A percentile compares a stretch with the other conserved stretches of the same genome.
Evolutionary conservation across 92 coral and sea anemone species (phyloP).

Genomic region (Diadumene lineata): DNA sequence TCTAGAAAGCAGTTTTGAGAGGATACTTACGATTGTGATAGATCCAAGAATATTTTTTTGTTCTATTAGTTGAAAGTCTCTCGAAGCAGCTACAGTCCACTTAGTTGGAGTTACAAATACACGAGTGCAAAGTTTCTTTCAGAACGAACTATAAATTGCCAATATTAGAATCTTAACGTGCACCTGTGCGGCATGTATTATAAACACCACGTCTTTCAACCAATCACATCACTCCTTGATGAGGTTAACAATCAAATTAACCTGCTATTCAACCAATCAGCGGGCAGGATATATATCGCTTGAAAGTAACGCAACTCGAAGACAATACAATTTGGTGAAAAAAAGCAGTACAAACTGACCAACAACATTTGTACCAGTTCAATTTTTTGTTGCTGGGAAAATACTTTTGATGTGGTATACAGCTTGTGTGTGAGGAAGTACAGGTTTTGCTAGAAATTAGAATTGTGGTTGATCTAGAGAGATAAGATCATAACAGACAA

Average conservation of each 20-base stretch:
- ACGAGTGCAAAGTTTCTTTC: conserved; percentile 79
- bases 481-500: conserved; percentile 4
- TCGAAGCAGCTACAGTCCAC: conserved; percentile 22
- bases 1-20: not conserved
- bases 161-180: conserved; percentile 82
- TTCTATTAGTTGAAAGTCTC: conserved; percentile 1
- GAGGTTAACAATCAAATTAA: conserved; percentile 88
- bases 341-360: conserved; percentile 38
- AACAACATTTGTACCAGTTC: not conserved
- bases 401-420: not conserved
- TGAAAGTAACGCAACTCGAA: conserved; percentile 70
- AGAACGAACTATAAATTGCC: conserved; percentile 96
- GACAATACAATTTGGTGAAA: conserved; percentile 71
- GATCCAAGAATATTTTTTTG: not conserved
- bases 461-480: not conserved
- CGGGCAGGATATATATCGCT: conserved; percentile 33
- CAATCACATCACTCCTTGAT: conserved; percentile 64
- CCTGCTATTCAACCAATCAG: conserved; percentile 74
- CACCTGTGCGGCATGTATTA: conserved; percentile 91
- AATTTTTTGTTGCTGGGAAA: not conserved
- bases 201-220: conserved; percentile 70
- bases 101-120: conserved; percentile 58
- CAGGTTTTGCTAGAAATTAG: not conserved
- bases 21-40: conserved; percentile 19
- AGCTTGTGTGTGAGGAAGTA: not conserved